These are phyloP conservation scores for Sinocyclocheilus anshuiensis DNA, from an alignment of 2,113 vertebrate species.

Conservation along the genomic window DNA sequence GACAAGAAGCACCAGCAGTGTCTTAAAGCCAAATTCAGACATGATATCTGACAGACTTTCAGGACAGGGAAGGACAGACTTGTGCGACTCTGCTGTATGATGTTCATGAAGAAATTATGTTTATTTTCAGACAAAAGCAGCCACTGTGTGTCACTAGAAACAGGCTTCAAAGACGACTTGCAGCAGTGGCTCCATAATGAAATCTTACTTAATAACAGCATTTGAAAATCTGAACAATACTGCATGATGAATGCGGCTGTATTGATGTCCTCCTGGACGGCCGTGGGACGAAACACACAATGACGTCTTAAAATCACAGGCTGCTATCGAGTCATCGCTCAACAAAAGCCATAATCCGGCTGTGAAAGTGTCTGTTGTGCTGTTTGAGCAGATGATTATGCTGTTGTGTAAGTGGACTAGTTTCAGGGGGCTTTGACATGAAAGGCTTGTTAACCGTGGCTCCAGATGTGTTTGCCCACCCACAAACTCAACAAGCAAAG, in stretches of 20 bases:
- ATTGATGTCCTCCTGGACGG: slow-evolving; percentile 2
- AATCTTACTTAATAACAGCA: slow-evolving; percentile 17
- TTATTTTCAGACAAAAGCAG: not conserved
- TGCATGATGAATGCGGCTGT: not conserved
- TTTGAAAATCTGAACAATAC: slow-evolving; percentile 10
- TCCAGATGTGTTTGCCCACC: slow-evolving; percentile 13
- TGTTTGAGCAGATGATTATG: slow-evolving; percentile 12
- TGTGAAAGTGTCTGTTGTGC: not conserved
- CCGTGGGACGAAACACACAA: slow-evolving; percentile 3
- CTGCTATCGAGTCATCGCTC: slow-evolving; percentile 16
- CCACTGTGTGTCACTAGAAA: not conserved
- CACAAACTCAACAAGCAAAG: not conserved
- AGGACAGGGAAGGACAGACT: not conserved
- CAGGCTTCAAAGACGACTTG: slow-evolving; percentile 6
- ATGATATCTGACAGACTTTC: not conserved
- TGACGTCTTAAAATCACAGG: not conserved
- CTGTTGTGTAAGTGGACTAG: not conserved
- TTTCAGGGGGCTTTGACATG: slow-evolving; percentile 1
- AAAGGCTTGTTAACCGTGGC: not conserved
- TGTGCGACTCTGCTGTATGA: too few species aligned
- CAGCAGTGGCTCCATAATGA: not conserved
- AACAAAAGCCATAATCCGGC: not conserved
- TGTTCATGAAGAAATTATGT: not conserved
- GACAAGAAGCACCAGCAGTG: not conserved
- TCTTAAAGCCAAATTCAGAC: not conserved